Evolutionary conservation across 2,113 vertebrate genomes (phyloP), one percentile per base, ranked within the genome.

Genomic region (Peromyscus maniculatus): DNA sequence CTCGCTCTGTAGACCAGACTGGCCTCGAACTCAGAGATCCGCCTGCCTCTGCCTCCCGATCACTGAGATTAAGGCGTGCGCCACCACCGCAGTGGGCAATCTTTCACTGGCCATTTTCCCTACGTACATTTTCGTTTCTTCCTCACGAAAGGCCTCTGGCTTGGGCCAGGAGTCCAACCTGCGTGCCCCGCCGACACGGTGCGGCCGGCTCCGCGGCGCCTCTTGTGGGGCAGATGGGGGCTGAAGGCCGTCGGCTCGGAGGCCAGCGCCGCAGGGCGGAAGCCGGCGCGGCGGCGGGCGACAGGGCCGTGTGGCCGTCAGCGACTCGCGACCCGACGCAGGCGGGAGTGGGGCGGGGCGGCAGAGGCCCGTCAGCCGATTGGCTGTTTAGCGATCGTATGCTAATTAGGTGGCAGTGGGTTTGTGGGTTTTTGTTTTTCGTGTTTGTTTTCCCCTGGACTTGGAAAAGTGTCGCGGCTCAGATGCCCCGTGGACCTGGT

Each of bases 311-410:
- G 36, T 36, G 52, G 71, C 59, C 15, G 64, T 87, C 78, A 66
- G 59, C 13, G 0, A 26, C n/a, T 24, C 39, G 5, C 17, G 52
- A 10, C n/a, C 39, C 1, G 55, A 31, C 17, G 7, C 0, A 5
- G 2, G 31, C 8, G 71, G 49, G 16, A 49, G 21, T 5, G 33
- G 74, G 86, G 89, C 26, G 79, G 88, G 28, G 19, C 84, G 72
- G n/a, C 59, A n/a, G 52, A 59, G 4, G 13, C 2, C 1, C 31
- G 55, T 22, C 17, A 0, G 62, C 39, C 84, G 86, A 95, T 97
- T 97, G 97, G 96, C 71, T 91, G 33, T 11, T 75, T 33, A 4
- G 49, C n/a, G 31, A 1, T 1, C 0, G 3, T 89, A 98, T 97
- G 97, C 46, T 96, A 97, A 98, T 97, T 75, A 79, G 0, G 2